A percentile compares a stretch with the other conserved stretches of the same genome.
Evolutionary conservation across 2,113 vertebrate species (phyloP).

Genomic region (Saimiri boliviensis): DNA sequence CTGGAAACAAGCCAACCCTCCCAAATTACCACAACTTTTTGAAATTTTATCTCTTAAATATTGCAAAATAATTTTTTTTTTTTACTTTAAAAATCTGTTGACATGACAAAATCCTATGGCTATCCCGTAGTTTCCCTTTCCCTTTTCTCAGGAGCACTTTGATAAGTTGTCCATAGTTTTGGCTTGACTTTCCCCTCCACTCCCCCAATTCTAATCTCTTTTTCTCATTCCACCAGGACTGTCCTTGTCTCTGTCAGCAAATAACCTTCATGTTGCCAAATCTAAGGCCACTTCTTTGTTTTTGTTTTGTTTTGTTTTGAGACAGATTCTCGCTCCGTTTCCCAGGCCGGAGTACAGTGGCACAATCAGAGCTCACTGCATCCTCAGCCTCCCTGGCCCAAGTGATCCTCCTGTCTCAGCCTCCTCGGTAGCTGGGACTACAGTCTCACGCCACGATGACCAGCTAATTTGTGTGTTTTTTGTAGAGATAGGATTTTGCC

Average conservation of each 20-base stretch:
- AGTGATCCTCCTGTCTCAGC: no score
- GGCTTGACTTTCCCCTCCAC: neutral
- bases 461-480: neutral
- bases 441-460: no score
- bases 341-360: no score
- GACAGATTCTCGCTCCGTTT: no score
- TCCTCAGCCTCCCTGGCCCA: no score
- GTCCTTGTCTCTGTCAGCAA: neutral
- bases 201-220: neutral
- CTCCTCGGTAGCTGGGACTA: neutral
- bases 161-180: neutral
- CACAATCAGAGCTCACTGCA: no score
- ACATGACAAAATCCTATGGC: no score
- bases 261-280: neutral
- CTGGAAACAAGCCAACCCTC: neutral
- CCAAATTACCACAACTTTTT: neutral
- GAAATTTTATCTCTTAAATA: constrained; percentile 41
- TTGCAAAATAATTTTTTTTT: constrained; percentile 30
- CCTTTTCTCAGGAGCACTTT: neutral
- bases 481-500: no score
- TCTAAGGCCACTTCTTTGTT: neutral
- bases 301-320: no score
- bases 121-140: neutral
- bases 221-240: neutral
- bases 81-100: constrained; percentile 5